Evolutionary conservation across 2,113 vertebrate genomes (phyloP), one percentile per base, ranked within the genome.

Genomic region (Monopterus albus): DNA sequence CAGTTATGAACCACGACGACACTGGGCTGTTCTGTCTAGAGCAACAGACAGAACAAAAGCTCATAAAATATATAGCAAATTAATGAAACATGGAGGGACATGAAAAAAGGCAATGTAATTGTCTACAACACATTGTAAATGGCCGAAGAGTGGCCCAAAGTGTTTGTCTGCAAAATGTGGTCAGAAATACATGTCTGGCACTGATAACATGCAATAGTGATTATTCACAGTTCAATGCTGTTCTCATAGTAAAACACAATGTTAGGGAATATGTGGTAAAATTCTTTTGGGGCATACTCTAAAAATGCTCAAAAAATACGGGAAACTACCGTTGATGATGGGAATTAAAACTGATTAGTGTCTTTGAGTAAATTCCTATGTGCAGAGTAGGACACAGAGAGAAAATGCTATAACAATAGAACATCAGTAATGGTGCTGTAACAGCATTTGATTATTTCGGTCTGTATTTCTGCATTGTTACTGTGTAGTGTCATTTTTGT

Each of bases 1-100:
- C 47, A 49, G 46, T 67, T 53, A 61, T 43, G 31, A 64, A 61
- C 18, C 46, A 36, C 20, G 64, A 47, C 69, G 56, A 39, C 25
- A 49, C 26, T 28, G 15, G 18, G 42, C 25, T 28, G 17, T 38
- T 74, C 35, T 65, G 58, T 36, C 53, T 58, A 52, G 10, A 64
- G 15, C 52, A 61, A 57, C 23, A 42, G 29, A 4, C 10, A 26
- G 47, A 39, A 10, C 8, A 42, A 64, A 59, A 64, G 42, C 36
- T 15, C 17, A 28, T 26, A 18, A 53, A 7, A 42, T 29, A 50
- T 28, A 1, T 12, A 33, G 25, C 15, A 20, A 61, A 56, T 39
- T 2, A 31, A 21, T 49, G 4, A 25, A 40, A 73, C 25, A 26
- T 4, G 7, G 15, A 26, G 8, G 28, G 50, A 42, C 42, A 7